Evolutionary conservation across 2,797 vertebrate species (phyloP).

Genomic region (Cyprinella venusta): DNA sequence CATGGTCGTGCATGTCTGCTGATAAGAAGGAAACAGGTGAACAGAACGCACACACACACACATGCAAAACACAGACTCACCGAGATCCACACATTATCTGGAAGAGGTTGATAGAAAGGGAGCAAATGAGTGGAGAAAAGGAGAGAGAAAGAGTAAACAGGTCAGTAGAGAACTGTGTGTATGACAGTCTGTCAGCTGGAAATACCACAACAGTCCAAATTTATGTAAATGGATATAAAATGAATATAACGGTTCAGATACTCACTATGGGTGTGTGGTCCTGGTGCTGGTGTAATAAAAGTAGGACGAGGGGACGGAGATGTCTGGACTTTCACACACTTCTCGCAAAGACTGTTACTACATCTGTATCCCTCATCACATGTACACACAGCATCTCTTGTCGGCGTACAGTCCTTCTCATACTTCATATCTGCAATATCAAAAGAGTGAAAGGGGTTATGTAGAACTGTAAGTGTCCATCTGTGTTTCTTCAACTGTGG

Average conservation of each 20-base stretch:
- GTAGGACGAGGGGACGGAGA: no score
- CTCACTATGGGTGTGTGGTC: constrained; percentile 15
- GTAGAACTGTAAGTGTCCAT: background rate
- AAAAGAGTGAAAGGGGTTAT: constrained; percentile 7
- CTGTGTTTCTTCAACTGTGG: background rate
- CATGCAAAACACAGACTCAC: constrained; percentile 62
- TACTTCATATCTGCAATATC: constrained; percentile 63
- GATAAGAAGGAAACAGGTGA: constrained; percentile 61
- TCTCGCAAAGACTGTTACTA: constrained; percentile 34
- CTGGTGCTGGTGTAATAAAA: background rate
- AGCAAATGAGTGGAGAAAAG: constrained; percentile 42
- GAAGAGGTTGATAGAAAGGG: constrained; percentile 51
- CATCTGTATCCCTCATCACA: constrained; percentile 72
- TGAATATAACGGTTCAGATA: background rate
- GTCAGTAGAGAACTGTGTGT: constrained; percentile 49
- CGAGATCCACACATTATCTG: constrained; percentile 58
- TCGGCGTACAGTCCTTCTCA: constrained; percentile 29
- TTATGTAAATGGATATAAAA: background rate
- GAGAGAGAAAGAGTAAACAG: constrained; percentile 55
- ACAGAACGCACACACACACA: constrained; percentile 60
- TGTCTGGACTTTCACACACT: constrained; percentile 54
- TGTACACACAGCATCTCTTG: constrained; percentile 63
- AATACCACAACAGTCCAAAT: background rate
- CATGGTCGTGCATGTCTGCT: constrained; percentile 61
- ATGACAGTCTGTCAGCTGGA: constrained; percentile 53